Evolutionary conservation across 2,797 vertebrate genomes (phyloP), one percentile per base, ranked within the genome.

Genomic region (Chaunax sp.): DNA sequence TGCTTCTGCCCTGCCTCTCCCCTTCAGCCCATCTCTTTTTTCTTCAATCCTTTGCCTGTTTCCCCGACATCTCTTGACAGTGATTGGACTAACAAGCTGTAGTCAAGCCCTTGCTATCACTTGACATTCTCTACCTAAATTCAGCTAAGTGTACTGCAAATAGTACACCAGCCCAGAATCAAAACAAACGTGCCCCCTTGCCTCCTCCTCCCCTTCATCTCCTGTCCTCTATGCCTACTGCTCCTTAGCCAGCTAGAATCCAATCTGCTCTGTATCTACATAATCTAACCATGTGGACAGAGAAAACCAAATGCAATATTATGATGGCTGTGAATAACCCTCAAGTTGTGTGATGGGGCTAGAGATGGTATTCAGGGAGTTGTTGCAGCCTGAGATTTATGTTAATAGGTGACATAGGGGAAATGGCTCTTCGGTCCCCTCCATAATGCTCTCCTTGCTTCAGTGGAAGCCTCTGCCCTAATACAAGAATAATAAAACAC

Each of bases 31-130:
- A 10, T 66, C 52, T 73, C 26, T 25, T 59, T 9, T 53, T 68
- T 19, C 60, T 44, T 26, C 49, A 12, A 50, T 65, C 46, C 30
- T 41, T 38, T 37, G 52, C 35, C 28, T 60, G 35, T 30, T 50
- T 45, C 52, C 33, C 46, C 5, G 20, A 22, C 49, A 44, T 61
- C 20, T 62, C 53, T 51, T 79, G 80, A 84, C 81, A 75, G 66
- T 68, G 82, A 89, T 85, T 76, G 80, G 57, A 76, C 57, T 88
- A 88, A 89, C 55, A 35, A 40, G 49, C 49, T 67, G 30, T 43
- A 51, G 71, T 77, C 56, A 0, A 64, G 33, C 44, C 50, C 58
- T 62, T 18, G 45, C 70, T 47, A 28, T 75, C 58, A 1, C 51
- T 78, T 72, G 69, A 75, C 56, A 30, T 19, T 54, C 41, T 78